Conservation (phyloP, 2,113 vertebrate species). For the Mugil cephalus region DNA sequence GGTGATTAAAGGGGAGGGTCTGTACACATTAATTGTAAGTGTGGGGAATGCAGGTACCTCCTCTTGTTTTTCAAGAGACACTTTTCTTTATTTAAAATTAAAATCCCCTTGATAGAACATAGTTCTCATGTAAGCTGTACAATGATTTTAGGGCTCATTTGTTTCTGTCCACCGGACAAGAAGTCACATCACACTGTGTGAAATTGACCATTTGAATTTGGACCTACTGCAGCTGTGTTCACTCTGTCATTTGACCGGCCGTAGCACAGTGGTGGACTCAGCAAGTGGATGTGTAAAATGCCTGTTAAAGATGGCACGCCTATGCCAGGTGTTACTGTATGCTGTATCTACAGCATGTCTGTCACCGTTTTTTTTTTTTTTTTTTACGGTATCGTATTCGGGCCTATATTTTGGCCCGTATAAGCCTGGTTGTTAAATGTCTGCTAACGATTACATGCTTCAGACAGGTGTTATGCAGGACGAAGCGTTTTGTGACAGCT, state of each 20-base stretch:
- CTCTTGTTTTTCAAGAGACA: constrained; percentile 10
- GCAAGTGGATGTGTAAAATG: constrained; percentile 44
- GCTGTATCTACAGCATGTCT: constrained; percentile 37
- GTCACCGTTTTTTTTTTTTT: constrained; percentile 11
- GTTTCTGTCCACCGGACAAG: neutral
- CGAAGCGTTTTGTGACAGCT: constrained; percentile 65
- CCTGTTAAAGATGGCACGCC: constrained; percentile 64
- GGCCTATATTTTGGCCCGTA: constrained; percentile 5
- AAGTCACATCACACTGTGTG: constrained; percentile 3
- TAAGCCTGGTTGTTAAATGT: constrained; percentile 55
- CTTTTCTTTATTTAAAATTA: neutral
- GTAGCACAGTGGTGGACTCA: constrained; percentile 29
- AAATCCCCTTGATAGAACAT: neutral
- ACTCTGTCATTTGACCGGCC: constrained; percentile 48
- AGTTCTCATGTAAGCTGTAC: neutral
- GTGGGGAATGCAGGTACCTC: neutral
- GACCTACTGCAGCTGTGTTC: constrained; percentile 65
- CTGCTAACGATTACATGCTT: constrained; percentile 74
- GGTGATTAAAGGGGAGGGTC: constrained; percentile 42
- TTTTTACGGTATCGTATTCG: constrained; percentile 25
- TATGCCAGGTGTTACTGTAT: constrained; percentile 65
- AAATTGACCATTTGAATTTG: constrained; percentile 8
- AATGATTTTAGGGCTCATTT: neutral
- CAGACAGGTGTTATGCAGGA: constrained; percentile 67
- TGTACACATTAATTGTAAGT: constrained; percentile 25